phyloP scores from a whole-genome alignment of 2,888 invertebrate genomes.

The Lochmaea capreae region DNA sequence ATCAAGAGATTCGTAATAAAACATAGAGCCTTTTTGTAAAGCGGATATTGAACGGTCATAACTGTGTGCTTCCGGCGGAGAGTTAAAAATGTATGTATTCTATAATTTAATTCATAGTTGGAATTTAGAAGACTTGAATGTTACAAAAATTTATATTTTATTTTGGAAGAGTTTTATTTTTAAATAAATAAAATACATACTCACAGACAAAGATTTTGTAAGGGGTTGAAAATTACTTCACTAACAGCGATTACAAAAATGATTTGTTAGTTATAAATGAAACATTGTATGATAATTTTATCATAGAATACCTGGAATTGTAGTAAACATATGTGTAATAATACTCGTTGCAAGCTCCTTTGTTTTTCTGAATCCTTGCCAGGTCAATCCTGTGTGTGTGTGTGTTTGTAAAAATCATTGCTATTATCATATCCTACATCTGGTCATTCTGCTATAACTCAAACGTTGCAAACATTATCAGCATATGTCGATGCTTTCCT shows the following conservation, averaged over 20 bases:
- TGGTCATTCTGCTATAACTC: conserved; percentile 36
- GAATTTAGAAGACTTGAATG: no score
- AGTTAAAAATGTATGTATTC: conserved; percentile 33
- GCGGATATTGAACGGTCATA: conserved; percentile 39
- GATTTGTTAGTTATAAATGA: no score
- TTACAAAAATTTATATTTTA: not conserved
- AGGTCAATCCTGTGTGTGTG: not conserved
- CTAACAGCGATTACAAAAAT: no score
- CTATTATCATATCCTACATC: conserved; percentile 36
- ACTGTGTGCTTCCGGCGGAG: conserved; percentile 45
- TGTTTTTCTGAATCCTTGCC: conserved; percentile 18
- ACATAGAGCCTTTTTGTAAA: conserved; percentile 27
- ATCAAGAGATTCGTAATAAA: conserved; percentile 45
- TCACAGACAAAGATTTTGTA: no score
- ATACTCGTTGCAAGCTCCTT: not conserved
- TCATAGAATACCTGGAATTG: not conserved
- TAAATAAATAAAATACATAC: no score
- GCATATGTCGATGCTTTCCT: conserved; percentile 39
- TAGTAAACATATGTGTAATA: not conserved
- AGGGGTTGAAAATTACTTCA: no score
- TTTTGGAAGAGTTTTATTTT: no score
- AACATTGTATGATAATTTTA: no score
- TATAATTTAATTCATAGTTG: not conserved
- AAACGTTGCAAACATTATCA: conserved; percentile 31
- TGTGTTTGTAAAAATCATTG: not conserved